Evolutionary conservation across 1,140 invertebrate species (phyloP), one percentile per base, ranked within the genome.

Genomic region (Leptinotarsa texana): DNA sequence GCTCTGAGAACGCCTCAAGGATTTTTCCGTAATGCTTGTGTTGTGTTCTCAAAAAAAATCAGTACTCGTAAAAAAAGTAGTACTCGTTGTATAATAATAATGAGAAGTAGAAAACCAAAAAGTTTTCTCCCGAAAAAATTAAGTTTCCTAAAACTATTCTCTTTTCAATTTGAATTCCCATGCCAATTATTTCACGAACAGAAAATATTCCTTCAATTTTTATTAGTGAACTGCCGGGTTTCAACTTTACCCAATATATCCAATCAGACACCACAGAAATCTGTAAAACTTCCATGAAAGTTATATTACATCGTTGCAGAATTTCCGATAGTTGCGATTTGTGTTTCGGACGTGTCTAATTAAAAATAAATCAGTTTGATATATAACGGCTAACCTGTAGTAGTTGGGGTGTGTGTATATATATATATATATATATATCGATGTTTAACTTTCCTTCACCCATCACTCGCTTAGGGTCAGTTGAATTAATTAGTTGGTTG

Each of bases 401-500:
- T 74, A 80, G 61, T 79, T 78, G 78, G 51, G 51, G 51, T 42
- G 51, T n/a, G 51, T 79, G 75, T 78, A 68, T 79, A 72, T 78
- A 72, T 78, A 68, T 78, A 77, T 79, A 73, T 78, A 68, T 79
- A 72, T 78, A 72, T 78, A 68, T 78, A 77, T 78, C 72, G 80
- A 78, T 79, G 75, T 80, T 80, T 80, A 78, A 78, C 76, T 80
- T 80, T 78, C 73, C 73, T 74, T 76, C 51, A 57, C 51, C 51
- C 51, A 57, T 57, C 51, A 57, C 33, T 17, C 67, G 73, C 75
- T 77, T 75, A 74, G 78, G 80, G 80, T 80, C 80, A 80, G 80
- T 78, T 51, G 76, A 74, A 79, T 80, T 80, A 80, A 80, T 80
- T 80, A 79, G 80, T 79, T 77, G 72, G 71, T 63, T 51, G 57